Percentiles rank a stretch among this genome's conserved stretches.
phyloP scores from a whole-genome alignment of 2,797 vertebrate species.

The Anniella stebbinsi region DNA sequence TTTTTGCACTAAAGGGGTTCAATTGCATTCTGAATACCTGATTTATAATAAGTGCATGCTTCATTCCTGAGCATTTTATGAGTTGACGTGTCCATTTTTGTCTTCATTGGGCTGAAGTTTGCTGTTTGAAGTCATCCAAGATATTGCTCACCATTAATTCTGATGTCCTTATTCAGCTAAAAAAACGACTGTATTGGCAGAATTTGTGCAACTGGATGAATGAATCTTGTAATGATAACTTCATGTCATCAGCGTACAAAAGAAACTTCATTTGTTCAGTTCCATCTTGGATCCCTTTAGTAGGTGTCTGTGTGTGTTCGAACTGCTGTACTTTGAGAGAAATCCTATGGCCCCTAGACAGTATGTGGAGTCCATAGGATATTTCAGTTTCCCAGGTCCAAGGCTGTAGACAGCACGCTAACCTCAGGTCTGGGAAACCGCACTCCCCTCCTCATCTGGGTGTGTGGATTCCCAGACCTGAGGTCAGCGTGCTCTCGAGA shows the following conservation, averaged over 20 bases:
- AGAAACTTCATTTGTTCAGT: not conserved
- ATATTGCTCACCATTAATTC: not conserved
- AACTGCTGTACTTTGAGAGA: not conserved
- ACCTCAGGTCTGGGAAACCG: too few relatives aligned
- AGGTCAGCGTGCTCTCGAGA: too few relatives aligned
- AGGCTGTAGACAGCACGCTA: too few relatives aligned
- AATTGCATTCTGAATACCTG: not conserved
- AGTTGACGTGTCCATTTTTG: not conserved
- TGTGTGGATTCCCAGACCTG: too few relatives aligned
- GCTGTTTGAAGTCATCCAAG: not conserved
- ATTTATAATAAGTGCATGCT: not conserved
- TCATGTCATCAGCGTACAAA: not conserved
- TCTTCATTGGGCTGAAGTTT: not conserved
- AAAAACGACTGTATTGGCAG: not conserved
- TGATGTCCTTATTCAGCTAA: not conserved
- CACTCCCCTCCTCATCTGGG: too few relatives aligned
- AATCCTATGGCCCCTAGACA: too few relatives aligned
- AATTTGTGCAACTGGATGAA: not conserved
- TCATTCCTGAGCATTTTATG: not conserved
- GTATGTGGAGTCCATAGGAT: too few relatives aligned
- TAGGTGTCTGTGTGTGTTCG: not conserved
- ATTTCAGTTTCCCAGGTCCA: too few relatives aligned
- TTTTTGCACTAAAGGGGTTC: not conserved
- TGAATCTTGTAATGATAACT: not conserved
- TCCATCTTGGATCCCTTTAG: not conserved